Percentiles rank a stretch among this genome's conserved stretches.
phyloP scores from a whole-genome alignment of 2,888 invertebrate genomes.

The Phyllotreta cruciferae region DNA sequence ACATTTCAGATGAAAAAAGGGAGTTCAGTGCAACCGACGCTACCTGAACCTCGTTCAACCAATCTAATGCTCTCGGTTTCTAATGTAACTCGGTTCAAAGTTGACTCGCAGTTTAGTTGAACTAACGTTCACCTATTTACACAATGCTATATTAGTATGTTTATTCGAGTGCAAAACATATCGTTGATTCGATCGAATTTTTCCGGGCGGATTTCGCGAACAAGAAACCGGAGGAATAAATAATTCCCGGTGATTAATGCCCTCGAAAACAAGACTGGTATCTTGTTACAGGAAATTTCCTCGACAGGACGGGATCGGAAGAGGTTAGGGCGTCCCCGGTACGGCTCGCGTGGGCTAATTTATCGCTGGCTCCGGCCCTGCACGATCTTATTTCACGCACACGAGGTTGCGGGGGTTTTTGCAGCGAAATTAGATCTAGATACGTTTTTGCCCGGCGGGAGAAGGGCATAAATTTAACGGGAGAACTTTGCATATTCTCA shows the following conservation, averaged over 20 bases:
- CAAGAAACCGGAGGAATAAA: constrained; percentile 42
- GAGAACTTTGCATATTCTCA: constrained; percentile 35
- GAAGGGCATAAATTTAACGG: constrained; percentile 19
- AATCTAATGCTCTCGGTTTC: too few species aligned
- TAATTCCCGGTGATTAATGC: constrained; percentile 47
- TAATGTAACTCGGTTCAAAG: too few species aligned
- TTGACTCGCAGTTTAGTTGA: too few species aligned
- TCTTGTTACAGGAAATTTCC: constrained; percentile 46
- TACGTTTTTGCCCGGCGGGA: constrained; percentile 21
- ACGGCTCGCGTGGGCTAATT: neutral
- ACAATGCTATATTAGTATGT: too few species aligned
- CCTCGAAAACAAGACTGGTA: constrained; percentile 43
- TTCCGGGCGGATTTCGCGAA: constrained; percentile 35
- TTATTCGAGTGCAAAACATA: too few species aligned
- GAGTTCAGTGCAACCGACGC: too few species aligned
- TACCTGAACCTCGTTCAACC: too few species aligned
- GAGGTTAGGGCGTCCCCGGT: neutral
- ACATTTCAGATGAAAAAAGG: too few species aligned
- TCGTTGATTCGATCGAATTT: too few species aligned
- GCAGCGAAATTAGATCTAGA: constrained; percentile 13
- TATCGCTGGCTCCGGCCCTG: neutral
- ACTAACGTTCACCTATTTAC: too few species aligned
- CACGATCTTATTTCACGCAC: constrained; percentile 1
- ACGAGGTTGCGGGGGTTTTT: constrained; percentile 7
- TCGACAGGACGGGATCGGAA: constrained; percentile 5